phyloP scores from a whole-genome alignment of 2,113 vertebrate species.

The Gyps fulvus region DNA sequence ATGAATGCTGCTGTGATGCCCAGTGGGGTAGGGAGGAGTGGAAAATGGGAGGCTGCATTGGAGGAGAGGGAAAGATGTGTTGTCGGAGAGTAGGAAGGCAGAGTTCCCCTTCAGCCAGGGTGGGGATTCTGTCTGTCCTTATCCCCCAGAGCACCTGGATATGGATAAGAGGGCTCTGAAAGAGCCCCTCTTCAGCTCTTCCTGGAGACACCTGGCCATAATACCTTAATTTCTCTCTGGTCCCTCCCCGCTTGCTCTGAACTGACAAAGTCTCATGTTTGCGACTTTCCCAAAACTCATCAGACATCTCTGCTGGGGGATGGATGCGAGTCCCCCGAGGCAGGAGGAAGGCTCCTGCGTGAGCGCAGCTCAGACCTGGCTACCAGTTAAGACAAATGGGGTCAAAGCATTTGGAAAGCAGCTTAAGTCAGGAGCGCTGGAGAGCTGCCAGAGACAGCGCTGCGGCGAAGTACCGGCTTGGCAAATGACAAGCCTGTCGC shows the following conservation, averaged over 20 bases:
- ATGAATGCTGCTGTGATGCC: background rate
- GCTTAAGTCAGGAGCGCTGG: constrained; percentile 21
- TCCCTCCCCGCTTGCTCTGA: background rate
- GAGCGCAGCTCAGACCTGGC: background rate
- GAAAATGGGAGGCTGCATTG: background rate
- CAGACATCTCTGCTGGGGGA: rapidly evolving
- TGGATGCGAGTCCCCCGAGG: rapidly evolving
- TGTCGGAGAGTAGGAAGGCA: background rate
- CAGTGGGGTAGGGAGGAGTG: background rate
- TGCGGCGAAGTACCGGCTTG: background rate
- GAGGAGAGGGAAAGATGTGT: background rate
- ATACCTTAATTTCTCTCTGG: background rate
- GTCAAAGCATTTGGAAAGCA: constrained; percentile 18
- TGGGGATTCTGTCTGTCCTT: background rate
- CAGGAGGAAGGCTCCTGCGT: background rate
- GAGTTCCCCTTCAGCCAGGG: background rate
- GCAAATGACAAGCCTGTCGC: constrained; percentile 43
- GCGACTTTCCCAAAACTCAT: background rate
- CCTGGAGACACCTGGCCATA: background rate
- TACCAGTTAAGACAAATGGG: constrained; percentile 3
- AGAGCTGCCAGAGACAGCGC: background rate
- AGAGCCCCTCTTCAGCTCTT: background rate
- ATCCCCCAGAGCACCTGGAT: background rate
- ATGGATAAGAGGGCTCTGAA: background rate
- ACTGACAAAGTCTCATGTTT: background rate